phyloP scores from a whole-genome alignment of 2,113 vertebrate genomes.

The Desmodus rotundus region DNA sequence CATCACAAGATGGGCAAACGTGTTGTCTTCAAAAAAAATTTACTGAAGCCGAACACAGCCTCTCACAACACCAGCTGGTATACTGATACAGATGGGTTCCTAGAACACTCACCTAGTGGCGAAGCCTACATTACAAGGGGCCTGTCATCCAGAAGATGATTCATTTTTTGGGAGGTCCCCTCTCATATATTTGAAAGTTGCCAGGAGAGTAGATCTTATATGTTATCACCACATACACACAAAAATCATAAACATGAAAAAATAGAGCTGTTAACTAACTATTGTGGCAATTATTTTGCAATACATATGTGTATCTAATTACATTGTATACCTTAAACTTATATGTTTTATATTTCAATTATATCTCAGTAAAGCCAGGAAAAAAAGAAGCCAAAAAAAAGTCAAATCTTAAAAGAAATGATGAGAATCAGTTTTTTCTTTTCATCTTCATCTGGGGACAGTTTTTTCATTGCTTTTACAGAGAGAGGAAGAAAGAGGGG shows the following conservation, averaged over 20 bases:
- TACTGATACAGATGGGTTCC: too few relatives aligned
- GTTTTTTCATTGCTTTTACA: too few relatives aligned
- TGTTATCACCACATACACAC: not conserved
- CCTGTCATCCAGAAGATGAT: too few relatives aligned
- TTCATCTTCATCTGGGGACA: too few relatives aligned
- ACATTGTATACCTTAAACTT: not conserved
- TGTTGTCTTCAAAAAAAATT: too few relatives aligned
- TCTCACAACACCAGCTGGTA: too few relatives aligned
- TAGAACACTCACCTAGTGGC: too few relatives aligned
- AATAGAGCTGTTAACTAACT: not conserved
- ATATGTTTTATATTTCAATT: not conserved
- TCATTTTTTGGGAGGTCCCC: too few relatives aligned
- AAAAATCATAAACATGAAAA: not conserved
- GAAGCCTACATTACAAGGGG: too few relatives aligned
- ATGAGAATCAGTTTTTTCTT: not conserved
- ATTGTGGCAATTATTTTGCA: not conserved
- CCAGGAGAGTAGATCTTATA: not conserved
- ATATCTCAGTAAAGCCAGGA: not conserved
- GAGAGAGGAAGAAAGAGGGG: too few relatives aligned
- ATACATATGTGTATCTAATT: not conserved
- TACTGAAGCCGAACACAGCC: too few relatives aligned
- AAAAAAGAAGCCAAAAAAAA: not conserved
- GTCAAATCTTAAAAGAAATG: not conserved
- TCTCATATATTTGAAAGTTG: not conserved
- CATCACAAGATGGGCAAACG: too few relatives aligned